A percentile compares a stretch with the other conserved stretches of the same genome.
phyloP scores from a whole-genome alignment of 1,140 invertebrate genomes.

The Leptestheria dahalacensis region DNA sequence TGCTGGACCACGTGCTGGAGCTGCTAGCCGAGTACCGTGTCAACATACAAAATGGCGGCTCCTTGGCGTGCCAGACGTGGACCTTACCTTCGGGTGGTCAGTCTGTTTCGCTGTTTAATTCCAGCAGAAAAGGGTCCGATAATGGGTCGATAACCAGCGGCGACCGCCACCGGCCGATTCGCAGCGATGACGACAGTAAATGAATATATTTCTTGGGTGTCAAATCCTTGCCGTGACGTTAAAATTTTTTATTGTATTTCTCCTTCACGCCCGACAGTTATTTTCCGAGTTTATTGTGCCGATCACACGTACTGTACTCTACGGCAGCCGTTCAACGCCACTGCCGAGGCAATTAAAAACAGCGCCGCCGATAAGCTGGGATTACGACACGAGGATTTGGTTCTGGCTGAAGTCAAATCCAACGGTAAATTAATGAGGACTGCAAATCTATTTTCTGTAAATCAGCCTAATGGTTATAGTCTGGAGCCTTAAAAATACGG shows the following conservation, averaged over 20 bases:
- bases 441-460: no score
- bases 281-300: slow-evolving; percentile 69
- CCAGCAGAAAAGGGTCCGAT: not conserved
- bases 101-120: slow-evolving; percentile 41
- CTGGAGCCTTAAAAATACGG: no score
- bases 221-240: not conserved
- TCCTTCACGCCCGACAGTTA: slow-evolving; percentile 46
- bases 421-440: slow-evolving; percentile 30
- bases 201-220: slow-evolving; percentile 17
- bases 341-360: slow-evolving; percentile 53
- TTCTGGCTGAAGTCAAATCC: slow-evolving; percentile 69
- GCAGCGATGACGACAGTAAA: slow-evolving; percentile 51
- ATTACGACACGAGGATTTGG: slow-evolving; percentile 46
- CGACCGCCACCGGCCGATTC: slow-evolving; percentile 33
- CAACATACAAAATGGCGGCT: slow-evolving; percentile 1
- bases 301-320: slow-evolving; percentile 74
- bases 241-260: not conserved
- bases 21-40: slow-evolving; percentile 28
- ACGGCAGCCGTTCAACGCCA: slow-evolving; percentile 51
- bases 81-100: slow-evolving; percentile 49
- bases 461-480: no score
- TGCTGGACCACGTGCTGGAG: slow-evolving; percentile 44
- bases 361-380: slow-evolving; percentile 59
- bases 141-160: slow-evolving; percentile 16
- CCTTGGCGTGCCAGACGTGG: slow-evolving; percentile 43